Percentiles rank a stretch among this genome's conserved stretches.
Conservation (phyloP, 2,113 vertebrate genomes). For the Oreochromis spilurus region DNA sequence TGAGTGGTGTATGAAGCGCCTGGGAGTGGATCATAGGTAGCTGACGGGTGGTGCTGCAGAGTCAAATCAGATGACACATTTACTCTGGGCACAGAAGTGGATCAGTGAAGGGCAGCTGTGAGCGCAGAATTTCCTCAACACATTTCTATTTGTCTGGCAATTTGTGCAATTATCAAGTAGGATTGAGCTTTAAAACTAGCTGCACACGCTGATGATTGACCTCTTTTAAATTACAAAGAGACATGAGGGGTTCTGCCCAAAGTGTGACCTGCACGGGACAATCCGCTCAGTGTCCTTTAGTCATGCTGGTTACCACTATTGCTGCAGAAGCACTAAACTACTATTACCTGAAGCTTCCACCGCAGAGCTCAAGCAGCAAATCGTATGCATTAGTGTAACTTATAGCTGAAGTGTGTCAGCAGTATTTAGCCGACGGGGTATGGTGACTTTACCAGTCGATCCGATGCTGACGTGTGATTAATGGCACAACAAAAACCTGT, state of each 20-base stretch:
- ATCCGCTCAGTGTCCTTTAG: neutral
- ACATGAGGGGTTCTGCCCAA: rapidly evolving
- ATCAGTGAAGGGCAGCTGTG: neutral
- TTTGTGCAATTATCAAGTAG: neutral
- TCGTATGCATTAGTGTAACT: neutral
- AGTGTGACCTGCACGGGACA: neutral
- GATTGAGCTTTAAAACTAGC: neutral
- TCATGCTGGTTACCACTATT: neutral
- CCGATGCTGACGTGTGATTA: neutral
- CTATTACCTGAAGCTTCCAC: neutral
- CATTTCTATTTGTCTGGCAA: rapidly evolving
- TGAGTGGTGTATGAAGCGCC: neutral
- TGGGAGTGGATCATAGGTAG: neutral
- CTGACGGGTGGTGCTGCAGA: neutral
- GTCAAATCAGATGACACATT: neutral
- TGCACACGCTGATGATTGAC: neutral
- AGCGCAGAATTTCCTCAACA: neutral
- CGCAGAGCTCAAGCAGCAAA: rapidly evolving
- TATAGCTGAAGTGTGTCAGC: neutral
- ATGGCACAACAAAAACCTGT: neutral
- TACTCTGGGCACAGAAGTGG: neutral
- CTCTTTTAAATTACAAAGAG: neutral
- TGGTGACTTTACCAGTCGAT: neutral
- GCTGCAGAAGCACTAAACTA: neutral
- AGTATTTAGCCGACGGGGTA: neutral